Evolutionary conservation across 1,140 invertebrate species (phyloP).

Genomic region (Chironomus tepperi): DNA sequence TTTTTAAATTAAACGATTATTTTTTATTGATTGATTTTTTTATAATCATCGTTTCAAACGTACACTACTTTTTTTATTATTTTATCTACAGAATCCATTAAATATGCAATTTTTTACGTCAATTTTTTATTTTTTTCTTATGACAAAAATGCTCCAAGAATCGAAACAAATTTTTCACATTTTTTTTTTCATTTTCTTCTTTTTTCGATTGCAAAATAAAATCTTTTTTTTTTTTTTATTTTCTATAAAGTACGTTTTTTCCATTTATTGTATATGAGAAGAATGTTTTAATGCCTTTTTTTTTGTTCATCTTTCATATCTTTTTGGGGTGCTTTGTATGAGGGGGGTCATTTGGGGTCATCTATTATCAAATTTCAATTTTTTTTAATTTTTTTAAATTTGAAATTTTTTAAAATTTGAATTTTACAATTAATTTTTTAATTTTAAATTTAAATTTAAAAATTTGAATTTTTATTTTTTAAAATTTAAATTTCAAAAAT

Average conservation of each 20-base stretch:
- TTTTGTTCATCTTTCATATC: background rate
- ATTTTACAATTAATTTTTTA: too few relatives aligned
- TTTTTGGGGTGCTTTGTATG: too few relatives aligned
- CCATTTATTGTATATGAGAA: background rate
- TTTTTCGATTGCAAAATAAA: constrained; percentile 2
- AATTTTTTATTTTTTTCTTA: background rate
- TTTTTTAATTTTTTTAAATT: too few relatives aligned
- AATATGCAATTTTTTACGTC: constrained; percentile 17
- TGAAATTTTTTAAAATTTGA: too few relatives aligned
- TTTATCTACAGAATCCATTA: constrained; percentile 21
- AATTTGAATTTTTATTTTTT: too few relatives aligned
- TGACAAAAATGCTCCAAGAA: too few relatives aligned
- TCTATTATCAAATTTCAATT: too few relatives aligned
- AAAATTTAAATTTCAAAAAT: too few relatives aligned
- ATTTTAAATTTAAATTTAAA: too few relatives aligned
- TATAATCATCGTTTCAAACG: constrained; percentile 16
- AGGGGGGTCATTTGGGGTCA: too few relatives aligned
- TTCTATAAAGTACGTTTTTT: constrained; percentile 9
- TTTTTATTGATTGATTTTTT: constrained; percentile 23
- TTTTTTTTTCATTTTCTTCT: background rate
- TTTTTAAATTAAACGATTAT: constrained; percentile 17
- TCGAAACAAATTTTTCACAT: too few relatives aligned
- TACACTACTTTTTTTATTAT: constrained; percentile 18
- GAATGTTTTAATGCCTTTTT: background rate
- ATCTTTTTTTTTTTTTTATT: background rate